Evolutionary conservation across 2,113 vertebrate genomes (phyloP).

Genomic region (Ibidorhyncha struthersii): DNA sequence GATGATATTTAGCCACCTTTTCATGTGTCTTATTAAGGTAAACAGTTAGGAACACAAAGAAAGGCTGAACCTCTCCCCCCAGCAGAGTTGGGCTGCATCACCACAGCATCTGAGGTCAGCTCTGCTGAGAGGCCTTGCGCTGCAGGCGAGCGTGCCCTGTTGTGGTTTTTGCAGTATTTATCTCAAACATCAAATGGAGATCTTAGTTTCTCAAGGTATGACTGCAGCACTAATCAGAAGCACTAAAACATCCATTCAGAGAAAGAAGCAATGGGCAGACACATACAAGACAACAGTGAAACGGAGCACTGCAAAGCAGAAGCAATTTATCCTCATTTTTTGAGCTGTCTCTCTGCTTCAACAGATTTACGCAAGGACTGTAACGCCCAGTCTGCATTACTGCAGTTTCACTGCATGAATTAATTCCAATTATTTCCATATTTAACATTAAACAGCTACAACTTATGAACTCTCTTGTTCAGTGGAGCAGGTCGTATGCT

Average conservation of each 20-base stretch:
- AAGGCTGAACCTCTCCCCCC: background rate
- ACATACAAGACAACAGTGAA: background rate
- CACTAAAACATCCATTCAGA: background rate
- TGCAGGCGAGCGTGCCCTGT: rapidly evolving
- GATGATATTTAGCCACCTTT: background rate
- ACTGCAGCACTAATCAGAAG: background rate
- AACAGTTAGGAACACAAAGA: background rate
- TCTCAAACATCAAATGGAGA: background rate
- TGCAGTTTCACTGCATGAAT: background rate
- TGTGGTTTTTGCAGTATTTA: background rate
- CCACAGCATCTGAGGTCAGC: background rate
- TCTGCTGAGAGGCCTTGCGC: background rate
- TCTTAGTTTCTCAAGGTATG: background rate
- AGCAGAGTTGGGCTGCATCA: background rate
- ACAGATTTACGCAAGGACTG: background rate
- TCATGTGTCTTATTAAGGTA: background rate
- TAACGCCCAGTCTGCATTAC: background rate
- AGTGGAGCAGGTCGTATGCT: background rate
- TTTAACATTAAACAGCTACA: conserved; percentile 15
- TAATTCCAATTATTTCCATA: conserved; percentile 13
- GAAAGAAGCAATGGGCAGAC: background rate
- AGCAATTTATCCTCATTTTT: conserved; percentile 25
- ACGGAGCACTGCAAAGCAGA: background rate
- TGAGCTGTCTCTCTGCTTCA: background rate
- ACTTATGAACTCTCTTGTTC: background rate